Conservation (phyloP, 2,113 vertebrate species). For the Pygoscelis antarcticus region DNA sequence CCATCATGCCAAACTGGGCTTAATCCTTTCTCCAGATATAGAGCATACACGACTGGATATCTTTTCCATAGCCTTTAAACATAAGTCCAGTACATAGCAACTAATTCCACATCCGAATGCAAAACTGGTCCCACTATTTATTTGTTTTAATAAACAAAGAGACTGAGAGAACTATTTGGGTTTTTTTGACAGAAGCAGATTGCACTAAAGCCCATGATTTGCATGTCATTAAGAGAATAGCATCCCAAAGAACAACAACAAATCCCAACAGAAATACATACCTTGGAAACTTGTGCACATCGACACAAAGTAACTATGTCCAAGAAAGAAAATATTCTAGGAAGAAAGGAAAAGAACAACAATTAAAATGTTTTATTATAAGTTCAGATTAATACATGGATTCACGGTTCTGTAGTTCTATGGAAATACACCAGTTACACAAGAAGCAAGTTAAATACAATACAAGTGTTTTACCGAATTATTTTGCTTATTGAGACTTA, state of each 20-base stretch:
- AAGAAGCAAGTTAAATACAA: background rate
- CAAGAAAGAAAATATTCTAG: constrained; percentile 96
- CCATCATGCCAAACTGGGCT: background rate
- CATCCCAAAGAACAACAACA: background rate
- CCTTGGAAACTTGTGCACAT: constrained; percentile 96
- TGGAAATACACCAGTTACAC: background rate
- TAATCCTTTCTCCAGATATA: constrained; percentile 35
- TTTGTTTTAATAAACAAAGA: background rate
- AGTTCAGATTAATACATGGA: background rate
- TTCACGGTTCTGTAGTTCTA: background rate
- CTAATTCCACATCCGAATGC: background rate
- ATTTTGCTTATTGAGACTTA: background rate
- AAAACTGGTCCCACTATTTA: background rate
- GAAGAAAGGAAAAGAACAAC: constrained; percentile 51
- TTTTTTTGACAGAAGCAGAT: background rate
- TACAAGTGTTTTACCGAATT: background rate
- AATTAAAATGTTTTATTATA: background rate
- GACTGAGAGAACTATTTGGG: background rate
- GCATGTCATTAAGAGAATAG: background rate
- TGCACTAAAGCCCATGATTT: background rate
- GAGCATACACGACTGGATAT: background rate
- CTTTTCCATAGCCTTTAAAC: background rate
- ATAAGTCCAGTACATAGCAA: background rate
- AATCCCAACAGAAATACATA: constrained; percentile 64
- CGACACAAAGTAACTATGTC: constrained; percentile 95